Evolutionary conservation across 2,113 vertebrate species (phyloP), one percentile per base, ranked within the genome.

Genomic region (Opisthocomus hoazin): DNA sequence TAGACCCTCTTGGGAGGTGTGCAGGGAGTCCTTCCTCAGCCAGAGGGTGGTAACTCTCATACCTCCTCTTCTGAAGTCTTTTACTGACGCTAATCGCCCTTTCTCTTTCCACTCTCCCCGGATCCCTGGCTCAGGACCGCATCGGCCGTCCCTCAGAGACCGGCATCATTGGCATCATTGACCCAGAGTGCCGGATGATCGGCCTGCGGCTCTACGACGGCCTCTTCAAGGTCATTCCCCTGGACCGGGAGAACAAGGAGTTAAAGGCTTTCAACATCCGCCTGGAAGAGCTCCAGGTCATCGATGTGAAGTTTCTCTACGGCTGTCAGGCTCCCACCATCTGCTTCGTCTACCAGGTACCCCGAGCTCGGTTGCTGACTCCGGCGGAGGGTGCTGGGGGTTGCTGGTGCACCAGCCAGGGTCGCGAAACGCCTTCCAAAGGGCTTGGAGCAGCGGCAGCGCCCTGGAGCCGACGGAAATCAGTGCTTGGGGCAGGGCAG

Each of bases 311-410:
- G 94, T 99, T 99, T 96, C 98, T 99, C 6, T 99, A 99, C 0
- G 99, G 99, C 76, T 99, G 99, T 90, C 99, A 99, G 91, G 99
- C 99, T 16, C 99, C 99, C 2, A 99, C 99, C 41, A 99, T 99
- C 97, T 99, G 99, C 97, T 99, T 99, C 37, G 99, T 99, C 84
- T 99, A 99, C 94, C 99, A 99, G 99, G 99, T 99, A 97, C 50
- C 43, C 8, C 22, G n/a, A n/a, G 24, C 34, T 74, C 5, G 2
- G 2, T 2, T 5, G 75, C 36, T 41, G 36, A 24, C 29, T 12
- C 20, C 0, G 10, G 22, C 3, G 10, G 69, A 64, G 39, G 27
- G 10, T 50, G 63, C 69, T 70, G 46, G 53, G 29, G 89, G 32
- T 11, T 24, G 36, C 58, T 66, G 46, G 32, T 51, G 57, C 10